Base-by-base conservation (phyloP, 1,140 invertebrate species). In the Drosophila pallidifrons region DNA sequence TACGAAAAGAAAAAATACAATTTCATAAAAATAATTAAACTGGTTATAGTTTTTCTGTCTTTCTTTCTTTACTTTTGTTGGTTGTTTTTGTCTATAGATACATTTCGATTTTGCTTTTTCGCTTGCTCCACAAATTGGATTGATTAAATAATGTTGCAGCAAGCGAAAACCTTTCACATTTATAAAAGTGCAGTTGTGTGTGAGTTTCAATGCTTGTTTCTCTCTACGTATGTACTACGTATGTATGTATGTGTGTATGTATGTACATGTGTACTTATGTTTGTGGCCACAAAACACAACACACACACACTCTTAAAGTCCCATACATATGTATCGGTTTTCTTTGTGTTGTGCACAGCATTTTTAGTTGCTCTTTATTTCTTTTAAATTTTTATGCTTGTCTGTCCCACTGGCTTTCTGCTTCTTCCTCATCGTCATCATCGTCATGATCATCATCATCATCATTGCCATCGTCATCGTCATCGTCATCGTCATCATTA, bases 121-220 rank as follows among this genome's bases (percentile, higher is more conserved):
- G 85, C 81, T 64, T 89, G 83, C 81, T 89, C 78, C 86, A 90
- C 85, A 88, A 88, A 89, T 85, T 88, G 85, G 85, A 85, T 88
- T 88, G 85, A 88, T 88, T 88, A 88, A 88, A 88, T 88, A 88
- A 88, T 88, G 85, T 89, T 88, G 85, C 85, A 89, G 81, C 85
- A 88, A 88, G 85, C 85, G 81, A 88, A 88, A 88, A 88, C 85
- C 85, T 88, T 88, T 88, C 85, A 88, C 85, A 88, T 88, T 88
- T 88, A 88, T 67, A 64, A 55, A 66, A 73, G 11, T 77, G 69
- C 69, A 66, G 13, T 61, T 72, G 60, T 76, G 11, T 72, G 58
- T 8, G 54, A 43, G 41, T 43, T 43, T n/a, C 2, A 43, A 43
- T 43, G 41, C n/a, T 43, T 43, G 41, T 43, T n/a, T 43, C 41